A percentile compares a stretch with the other conserved stretches of the same genome.
Conservation (phyloP, 2,888 invertebrate species). For the Buathra laborator region DNA sequence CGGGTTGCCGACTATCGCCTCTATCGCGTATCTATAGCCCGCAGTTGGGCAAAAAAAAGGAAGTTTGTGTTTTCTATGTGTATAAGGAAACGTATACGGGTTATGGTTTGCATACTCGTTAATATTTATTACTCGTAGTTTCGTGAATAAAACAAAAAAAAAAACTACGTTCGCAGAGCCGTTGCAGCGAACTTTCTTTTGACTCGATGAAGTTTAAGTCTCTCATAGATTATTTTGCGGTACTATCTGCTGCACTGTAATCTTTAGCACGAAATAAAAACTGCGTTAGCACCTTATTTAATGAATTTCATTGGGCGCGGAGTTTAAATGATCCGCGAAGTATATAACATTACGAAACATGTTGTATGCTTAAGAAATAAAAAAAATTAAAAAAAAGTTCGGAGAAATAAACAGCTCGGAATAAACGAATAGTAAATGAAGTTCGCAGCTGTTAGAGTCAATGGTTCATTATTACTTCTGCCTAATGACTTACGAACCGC, state of each 20-base stretch:
- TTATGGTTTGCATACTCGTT: conserved; percentile 47
- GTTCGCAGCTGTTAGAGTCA: neutral
- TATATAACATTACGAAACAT: neutral
- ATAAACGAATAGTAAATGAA: neutral
- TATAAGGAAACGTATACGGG: conserved; percentile 32
- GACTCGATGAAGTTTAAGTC: neutral
- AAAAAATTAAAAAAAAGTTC: neutral
- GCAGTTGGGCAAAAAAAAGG: conserved; percentile 36
- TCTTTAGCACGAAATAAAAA: too few species aligned
- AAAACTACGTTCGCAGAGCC: neutral
- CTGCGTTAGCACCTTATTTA: too few species aligned
- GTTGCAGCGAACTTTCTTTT: neutral
- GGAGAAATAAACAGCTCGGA: neutral
- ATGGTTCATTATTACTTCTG: neutral
- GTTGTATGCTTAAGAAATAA: neutral
- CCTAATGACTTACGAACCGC: conserved; percentile 11
- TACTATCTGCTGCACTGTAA: too few species aligned
- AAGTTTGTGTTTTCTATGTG: conserved; percentile 39
- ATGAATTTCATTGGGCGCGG: too few species aligned
- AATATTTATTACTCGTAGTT: conserved; percentile 36
- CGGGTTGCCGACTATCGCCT: conserved; percentile 6
- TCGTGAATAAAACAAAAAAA: neutral
- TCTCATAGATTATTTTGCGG: too few species aligned
- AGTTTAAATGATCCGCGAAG: too few species aligned
- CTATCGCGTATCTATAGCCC: conserved; percentile 21